Conservation (phyloP, 2,113 vertebrate genomes). For the Mohoua ochrocephala region DNA sequence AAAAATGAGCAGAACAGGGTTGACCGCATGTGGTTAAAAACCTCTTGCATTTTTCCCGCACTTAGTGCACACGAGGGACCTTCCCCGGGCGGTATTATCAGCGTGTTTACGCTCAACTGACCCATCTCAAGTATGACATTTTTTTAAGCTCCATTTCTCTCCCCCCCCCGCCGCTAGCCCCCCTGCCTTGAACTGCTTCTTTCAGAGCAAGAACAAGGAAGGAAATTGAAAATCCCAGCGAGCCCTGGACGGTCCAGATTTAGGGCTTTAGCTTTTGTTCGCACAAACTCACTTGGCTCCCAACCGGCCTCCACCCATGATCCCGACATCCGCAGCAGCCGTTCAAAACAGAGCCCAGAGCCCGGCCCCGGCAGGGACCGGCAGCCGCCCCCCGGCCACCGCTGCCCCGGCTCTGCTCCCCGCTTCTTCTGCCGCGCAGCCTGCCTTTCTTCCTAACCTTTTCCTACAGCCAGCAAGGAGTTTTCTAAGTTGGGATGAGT, state of each 20-base stretch:
- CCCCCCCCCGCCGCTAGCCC: accelerated
- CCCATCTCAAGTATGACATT: neutral
- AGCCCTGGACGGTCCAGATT: slow-evolving; percentile 80
- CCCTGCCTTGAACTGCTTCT: slow-evolving; percentile 45
- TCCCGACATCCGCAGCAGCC: slow-evolving; percentile 79
- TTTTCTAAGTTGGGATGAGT: neutral
- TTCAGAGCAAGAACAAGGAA: slow-evolving; percentile 91
- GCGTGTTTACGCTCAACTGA: neutral
- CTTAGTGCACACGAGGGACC: neutral
- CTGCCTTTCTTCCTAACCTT: neutral
- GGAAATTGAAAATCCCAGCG: slow-evolving; percentile 82
- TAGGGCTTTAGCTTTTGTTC: slow-evolving; percentile 89
- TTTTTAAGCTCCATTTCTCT: neutral
- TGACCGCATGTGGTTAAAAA: neutral
- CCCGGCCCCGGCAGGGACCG: neutral
- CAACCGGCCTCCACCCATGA: slow-evolving; percentile 85
- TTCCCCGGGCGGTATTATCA: neutral
- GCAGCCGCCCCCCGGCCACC: neutral
- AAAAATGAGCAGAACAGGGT: neutral
- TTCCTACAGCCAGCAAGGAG: neutral
- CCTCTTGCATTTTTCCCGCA: neutral
- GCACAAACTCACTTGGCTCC: slow-evolving; percentile 79
- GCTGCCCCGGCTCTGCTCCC: neutral
- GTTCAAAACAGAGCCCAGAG: slow-evolving; percentile 74
- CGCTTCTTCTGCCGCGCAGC: neutral